phyloP scores from a whole-genome alignment of 1,140 invertebrate species.

The Drosophila mojavensis region DNA sequence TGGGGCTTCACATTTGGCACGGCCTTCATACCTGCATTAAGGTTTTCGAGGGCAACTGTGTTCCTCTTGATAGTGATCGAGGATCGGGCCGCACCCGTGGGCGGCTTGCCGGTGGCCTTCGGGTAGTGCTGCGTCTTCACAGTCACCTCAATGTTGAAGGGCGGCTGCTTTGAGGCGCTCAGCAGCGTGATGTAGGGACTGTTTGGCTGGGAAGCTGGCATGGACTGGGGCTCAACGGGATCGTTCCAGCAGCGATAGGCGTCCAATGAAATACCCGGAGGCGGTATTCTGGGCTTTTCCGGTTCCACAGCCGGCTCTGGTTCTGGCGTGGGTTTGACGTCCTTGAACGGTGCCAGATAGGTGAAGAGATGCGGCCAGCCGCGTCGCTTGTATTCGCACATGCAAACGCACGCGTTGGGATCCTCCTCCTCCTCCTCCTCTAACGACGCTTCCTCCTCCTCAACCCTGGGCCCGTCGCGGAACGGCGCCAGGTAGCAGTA shows the following conservation, averaged over 20 bases:
- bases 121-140: slow-evolving; percentile 46
- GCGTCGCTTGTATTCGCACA: slow-evolving; percentile 38
- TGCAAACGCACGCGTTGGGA: slow-evolving; percentile 24
- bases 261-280: slow-evolving; percentile 46
- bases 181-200: slow-evolving; percentile 11
- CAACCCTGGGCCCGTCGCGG: slow-evolving; percentile 20
- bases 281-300: slow-evolving; percentile 18
- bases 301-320: slow-evolving; percentile 17
- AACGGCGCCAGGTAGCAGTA: slow-evolving; percentile 63
- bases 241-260: slow-evolving; percentile 58
- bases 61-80: slow-evolving; percentile 7
- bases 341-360: slow-evolving; percentile 48
- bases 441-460: not conserved
- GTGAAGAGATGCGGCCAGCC: slow-evolving; percentile 53
- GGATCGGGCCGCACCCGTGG: not conserved
- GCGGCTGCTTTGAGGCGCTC: not conserved
- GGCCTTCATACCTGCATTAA: not conserved
- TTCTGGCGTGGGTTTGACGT: not conserved
- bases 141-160: slow-evolving; percentile 18
- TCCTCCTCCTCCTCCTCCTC: slow-evolving; percentile 15
- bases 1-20: not conserved
- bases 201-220: not conserved
- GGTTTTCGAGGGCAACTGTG: not conserved
- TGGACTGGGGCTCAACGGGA: not conserved
- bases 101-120: not conserved